These are phyloP conservation scores for Zhengitettix transpicula DNA, from an alignment of 2,888 invertebrate species.

Conservation along the genomic window DNA sequence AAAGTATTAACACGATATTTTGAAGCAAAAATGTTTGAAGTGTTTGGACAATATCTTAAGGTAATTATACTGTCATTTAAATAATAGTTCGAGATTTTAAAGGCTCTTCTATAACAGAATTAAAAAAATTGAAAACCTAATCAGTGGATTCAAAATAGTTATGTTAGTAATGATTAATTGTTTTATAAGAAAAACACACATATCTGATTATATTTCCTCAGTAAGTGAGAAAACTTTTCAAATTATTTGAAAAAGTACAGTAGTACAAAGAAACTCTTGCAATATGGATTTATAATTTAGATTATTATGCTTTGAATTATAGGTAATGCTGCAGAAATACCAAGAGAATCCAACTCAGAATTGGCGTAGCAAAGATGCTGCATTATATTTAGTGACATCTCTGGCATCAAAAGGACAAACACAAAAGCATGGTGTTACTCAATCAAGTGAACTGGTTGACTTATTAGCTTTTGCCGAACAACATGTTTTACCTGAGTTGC, in stretches of 20 bases:
- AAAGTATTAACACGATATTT: conserved; percentile 77
- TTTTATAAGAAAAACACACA: too few relatives aligned
- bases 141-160: too few relatives aligned
- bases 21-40: conserved; percentile 71
- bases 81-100: too few relatives aligned
- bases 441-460: conserved; percentile 78
- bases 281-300: conserved; percentile 1
- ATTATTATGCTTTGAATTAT: conserved; percentile 10
- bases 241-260: conserved; percentile 12
- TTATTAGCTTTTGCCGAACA: conserved; percentile 74
- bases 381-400: conserved; percentile 89
- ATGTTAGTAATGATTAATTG: too few relatives aligned
- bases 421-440: conserved; percentile 78
- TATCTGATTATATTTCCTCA: background rate
- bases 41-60: conserved; percentile 75
- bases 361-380: conserved; percentile 93
- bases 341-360: conserved; percentile 52
- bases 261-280: background rate
- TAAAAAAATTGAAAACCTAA: too few relatives aligned
- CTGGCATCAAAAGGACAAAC: conserved; percentile 81
- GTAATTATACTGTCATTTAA: conserved; percentile 24
- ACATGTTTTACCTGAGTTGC: conserved; percentile 75
- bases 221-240: conserved; percentile 14
- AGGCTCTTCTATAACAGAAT: too few relatives aligned
- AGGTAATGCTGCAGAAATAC: conserved; percentile 66